phyloP scores from a whole-genome alignment of 2,888 invertebrate species.

The Anorthoa munda region DNA sequence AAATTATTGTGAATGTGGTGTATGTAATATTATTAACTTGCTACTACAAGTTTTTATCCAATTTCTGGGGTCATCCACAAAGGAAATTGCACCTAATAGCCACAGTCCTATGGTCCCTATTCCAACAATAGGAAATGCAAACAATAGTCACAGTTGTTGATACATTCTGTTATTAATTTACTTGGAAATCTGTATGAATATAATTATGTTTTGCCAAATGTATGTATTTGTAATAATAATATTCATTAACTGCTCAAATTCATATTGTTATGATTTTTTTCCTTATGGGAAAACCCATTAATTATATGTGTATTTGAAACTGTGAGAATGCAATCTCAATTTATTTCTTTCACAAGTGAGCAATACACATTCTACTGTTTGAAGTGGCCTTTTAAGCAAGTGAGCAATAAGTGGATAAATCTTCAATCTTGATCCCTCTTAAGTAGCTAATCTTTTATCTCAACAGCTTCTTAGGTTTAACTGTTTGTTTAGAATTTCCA shows the following conservation, averaged over 20 bases:
- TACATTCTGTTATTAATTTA: conserved; percentile 20
- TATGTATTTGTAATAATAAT: conserved; percentile 14
- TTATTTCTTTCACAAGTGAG: no score
- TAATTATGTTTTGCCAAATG: conserved; percentile 28
- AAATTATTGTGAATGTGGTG: not conserved
- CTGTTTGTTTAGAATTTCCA: conserved; percentile 25
- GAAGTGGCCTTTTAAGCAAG: no score
- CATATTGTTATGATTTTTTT: conserved; percentile 19
- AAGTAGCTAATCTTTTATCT: conserved; percentile 42
- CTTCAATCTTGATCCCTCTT: conserved; percentile 12
- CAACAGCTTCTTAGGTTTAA: conserved; percentile 17
- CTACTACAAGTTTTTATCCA: not conserved
- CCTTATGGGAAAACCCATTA: not conserved
- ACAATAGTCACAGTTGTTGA: conserved; percentile 23
- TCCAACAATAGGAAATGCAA: conserved; percentile 14
- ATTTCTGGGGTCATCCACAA: not conserved
- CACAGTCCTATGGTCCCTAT: not conserved
- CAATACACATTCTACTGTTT: no score
- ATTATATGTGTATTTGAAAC: not conserved
- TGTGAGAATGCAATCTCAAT: not conserved
- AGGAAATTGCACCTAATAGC: not conserved
- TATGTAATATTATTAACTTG: not conserved
- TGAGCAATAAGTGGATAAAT: conserved; percentile 5
- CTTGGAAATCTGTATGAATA: conserved; percentile 20
- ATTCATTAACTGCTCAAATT: conserved; percentile 17